Evolutionary conservation across 2,797 vertebrate genomes (phyloP).

Genomic region (Phrynocephalus vlangalii): DNA sequence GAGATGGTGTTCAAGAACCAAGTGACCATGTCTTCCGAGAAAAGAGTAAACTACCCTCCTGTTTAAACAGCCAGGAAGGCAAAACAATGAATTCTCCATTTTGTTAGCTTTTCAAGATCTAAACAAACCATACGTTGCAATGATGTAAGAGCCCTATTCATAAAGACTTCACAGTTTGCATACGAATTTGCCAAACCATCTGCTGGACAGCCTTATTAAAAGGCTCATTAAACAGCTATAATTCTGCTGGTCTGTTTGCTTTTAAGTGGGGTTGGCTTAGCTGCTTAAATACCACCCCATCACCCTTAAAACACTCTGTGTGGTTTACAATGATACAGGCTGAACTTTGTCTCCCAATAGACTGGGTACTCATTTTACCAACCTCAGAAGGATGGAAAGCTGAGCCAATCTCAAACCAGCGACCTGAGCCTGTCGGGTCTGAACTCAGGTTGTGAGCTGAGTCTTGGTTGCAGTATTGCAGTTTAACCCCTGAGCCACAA

Average conservation of each 20-base stretch:
- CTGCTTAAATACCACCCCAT: no score
- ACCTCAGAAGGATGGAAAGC: no score
- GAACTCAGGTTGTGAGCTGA: no score
- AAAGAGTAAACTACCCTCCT: slow-evolving; percentile 48
- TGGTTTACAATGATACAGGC: no score
- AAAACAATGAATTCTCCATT: slow-evolving; percentile 34
- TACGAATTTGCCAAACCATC: not conserved
- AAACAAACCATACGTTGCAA: slow-evolving; percentile 39
- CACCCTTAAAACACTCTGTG: no score
- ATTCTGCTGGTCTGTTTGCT: not conserved
- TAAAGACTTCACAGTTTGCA: not conserved
- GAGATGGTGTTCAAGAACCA: slow-evolving; percentile 27
- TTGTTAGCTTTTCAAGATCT: slow-evolving; percentile 43
- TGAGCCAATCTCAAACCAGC: no score
- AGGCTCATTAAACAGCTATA: not conserved
- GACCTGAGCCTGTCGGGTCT: no score
- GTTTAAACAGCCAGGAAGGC: not conserved
- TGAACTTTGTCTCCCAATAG: no score
- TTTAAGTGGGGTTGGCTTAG: not conserved
- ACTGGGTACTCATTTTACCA: no score
- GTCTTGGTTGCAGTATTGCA: no score
- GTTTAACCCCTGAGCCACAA: not conserved
- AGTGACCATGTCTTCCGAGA: not conserved
- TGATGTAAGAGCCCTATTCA: slow-evolving; percentile 29
- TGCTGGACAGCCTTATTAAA: not conserved